These are phyloP conservation scores for Mus pahari DNA, from an alignment of 2,113 vertebrate species.

Conservation along the genomic window DNA sequence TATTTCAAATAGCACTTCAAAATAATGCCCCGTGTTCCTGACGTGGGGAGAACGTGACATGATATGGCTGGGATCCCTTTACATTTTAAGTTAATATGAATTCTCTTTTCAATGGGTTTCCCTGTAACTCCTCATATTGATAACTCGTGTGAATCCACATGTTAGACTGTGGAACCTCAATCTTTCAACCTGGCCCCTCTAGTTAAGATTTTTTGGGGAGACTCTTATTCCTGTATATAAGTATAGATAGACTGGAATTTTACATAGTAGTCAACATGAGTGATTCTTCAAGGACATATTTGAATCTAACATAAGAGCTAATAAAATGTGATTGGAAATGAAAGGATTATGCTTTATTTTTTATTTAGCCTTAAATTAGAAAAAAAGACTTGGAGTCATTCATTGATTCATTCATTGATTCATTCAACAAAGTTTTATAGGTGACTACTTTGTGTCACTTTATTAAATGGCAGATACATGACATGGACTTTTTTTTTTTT, in stretches of 20 bases:
- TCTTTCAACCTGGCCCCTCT: not conserved
- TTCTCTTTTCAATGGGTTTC: conserved; percentile 25
- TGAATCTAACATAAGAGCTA: not conserved
- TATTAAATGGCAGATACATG: not conserved
- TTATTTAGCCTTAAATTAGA: not conserved
- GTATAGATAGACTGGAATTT: not conserved
- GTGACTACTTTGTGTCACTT: not conserved
- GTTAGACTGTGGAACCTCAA: not conserved
- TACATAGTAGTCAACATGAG: conserved; percentile 17
- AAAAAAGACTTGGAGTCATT: not conserved
- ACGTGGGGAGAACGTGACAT: not conserved
- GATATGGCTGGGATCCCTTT: conserved; percentile 7
- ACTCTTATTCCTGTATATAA: not conserved
- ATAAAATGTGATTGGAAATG: not conserved
- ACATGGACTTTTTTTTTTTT: conserved; percentile 6
- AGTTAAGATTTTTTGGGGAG: conserved; percentile 23
- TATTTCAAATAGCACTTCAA: not conserved
- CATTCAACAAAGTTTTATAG: conserved; percentile 28
- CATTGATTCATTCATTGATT: not conserved
- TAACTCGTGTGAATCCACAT: not conserved
- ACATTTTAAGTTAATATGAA: conserved; percentile 41
- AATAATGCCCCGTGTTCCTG: not conserved
- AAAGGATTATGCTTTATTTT: conserved; percentile 38
- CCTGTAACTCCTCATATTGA: not conserved
- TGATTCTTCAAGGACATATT: conserved; percentile 37